Evolutionary conservation across 2,113 vertebrate species (phyloP).

Genomic region (Andinoacara biseriatus): DNA sequence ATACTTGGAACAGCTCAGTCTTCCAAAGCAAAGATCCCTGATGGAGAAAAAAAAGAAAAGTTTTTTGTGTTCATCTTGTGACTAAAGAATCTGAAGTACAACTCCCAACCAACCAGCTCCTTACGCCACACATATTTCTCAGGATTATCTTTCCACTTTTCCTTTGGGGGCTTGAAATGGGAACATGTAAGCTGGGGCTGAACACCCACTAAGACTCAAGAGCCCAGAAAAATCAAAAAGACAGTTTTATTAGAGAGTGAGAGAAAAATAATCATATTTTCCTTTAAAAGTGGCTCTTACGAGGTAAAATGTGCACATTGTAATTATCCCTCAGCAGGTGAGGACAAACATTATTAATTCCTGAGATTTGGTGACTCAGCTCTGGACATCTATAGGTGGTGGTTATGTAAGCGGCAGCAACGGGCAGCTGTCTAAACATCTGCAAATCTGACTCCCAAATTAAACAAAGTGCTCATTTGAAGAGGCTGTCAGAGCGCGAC

Average conservation of each 20-base stretch:
- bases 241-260: neutral
- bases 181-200: neutral
- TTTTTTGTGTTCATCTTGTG: neutral
- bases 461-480: neutral
- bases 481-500: neutral
- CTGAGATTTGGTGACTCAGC: neutral
- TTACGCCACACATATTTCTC: constrained; percentile 56
- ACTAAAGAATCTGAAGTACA: constrained; percentile 19
- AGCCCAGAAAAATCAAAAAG: neutral
- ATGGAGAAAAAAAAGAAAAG: constrained; percentile 19
- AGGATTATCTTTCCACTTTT: constrained; percentile 57
- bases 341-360: neutral
- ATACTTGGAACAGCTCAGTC: constrained; percentile 90
- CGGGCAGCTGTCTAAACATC: constrained; percentile 66
- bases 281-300: neutral
- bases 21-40: constrained; percentile 94
- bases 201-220: constrained; percentile 28
- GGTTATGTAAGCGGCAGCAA: constrained; percentile 42
- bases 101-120: neutral
- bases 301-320: neutral
- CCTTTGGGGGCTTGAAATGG: constrained; percentile 22
- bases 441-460: neutral
- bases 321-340: neutral
- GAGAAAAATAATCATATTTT: neutral
- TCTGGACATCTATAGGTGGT: constrained; percentile 46